Conservation (phyloP, 2,797 vertebrate genomes). For the Orestias chungarensis region DNA sequence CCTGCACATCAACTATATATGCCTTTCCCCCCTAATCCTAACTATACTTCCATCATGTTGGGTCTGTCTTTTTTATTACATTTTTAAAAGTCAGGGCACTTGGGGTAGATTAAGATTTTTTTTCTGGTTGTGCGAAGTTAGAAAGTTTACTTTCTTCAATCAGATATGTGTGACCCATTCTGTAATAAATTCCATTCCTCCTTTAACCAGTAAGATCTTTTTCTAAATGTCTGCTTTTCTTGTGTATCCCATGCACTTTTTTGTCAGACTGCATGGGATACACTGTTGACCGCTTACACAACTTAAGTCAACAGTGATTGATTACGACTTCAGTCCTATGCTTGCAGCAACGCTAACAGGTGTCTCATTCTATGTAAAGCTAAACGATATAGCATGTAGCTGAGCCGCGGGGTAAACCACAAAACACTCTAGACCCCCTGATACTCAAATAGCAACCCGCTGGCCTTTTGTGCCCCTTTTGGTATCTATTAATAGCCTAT, state of each 20-base stretch:
- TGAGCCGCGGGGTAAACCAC: not conserved
- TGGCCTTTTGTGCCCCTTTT: too few relatives aligned
- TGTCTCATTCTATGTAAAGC: not conserved
- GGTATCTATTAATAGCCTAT: too few relatives aligned
- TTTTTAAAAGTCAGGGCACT: not conserved
- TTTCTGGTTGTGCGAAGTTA: not conserved
- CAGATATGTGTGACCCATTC: not conserved
- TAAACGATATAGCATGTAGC: not conserved
- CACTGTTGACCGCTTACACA: not conserved
- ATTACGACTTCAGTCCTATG: not conserved
- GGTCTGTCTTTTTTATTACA: not conserved
- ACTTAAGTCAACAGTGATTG: not conserved
- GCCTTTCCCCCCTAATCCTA: not conserved
- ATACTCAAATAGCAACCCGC: too few relatives aligned
- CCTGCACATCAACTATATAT: conserved; percentile 42
- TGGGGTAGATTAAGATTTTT: too few relatives aligned
- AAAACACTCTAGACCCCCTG: not conserved
- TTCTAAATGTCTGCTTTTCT: not conserved
- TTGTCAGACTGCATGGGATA: not conserved
- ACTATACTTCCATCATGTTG: conserved; percentile 18
- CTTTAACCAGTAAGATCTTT: not conserved
- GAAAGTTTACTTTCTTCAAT: not conserved
- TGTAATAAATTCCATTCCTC: not conserved
- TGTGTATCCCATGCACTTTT: not conserved
- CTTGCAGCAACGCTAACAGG: not conserved